These are phyloP conservation scores for Philaenus spumarius DNA, from an alignment of 1,140 invertebrate genomes.

Conservation along the genomic window DNA sequence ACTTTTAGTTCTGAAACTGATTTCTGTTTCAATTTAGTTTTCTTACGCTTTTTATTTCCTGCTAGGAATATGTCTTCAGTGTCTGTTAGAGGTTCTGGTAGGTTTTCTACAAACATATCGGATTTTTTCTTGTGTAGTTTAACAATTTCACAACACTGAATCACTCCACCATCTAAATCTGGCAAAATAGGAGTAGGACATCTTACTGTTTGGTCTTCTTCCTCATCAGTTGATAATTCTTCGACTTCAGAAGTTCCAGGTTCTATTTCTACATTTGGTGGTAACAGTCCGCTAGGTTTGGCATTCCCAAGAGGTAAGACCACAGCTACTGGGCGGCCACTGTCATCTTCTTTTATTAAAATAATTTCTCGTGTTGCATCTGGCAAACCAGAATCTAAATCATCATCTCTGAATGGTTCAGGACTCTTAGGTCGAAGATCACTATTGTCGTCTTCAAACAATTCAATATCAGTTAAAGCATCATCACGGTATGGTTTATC, in stretches of 20 bases:
- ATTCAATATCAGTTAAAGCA: conserved; percentile 20
- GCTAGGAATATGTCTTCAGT: conserved; percentile 44
- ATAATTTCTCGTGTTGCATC: conserved; percentile 41
- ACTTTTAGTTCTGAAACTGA: neutral
- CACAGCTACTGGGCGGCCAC: conserved; percentile 40
- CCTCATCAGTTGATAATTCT: conserved; percentile 42
- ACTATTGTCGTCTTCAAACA: conserved; percentile 15
- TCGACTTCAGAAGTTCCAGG: conserved; percentile 41
- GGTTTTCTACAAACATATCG: conserved; percentile 3
- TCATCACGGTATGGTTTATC: neutral
- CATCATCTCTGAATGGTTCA: conserved; percentile 24
- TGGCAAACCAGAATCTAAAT: conserved; percentile 34
- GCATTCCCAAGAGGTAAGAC: conserved; percentile 42
- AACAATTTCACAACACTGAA: conserved; percentile 28
- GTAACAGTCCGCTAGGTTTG: conserved; percentile 36
- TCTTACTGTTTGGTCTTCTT: conserved; percentile 32
- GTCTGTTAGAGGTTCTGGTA: conserved; percentile 39
- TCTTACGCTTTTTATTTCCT: conserved; percentile 21
- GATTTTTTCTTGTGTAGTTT: conserved; percentile 24
- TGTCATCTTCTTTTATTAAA: conserved; percentile 41
- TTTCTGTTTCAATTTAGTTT: conserved; percentile 18
- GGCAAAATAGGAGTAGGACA: conserved; percentile 28
- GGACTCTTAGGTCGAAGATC: conserved; percentile 18
- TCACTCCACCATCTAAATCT: conserved; percentile 33
- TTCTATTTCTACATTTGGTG: conserved; percentile 33